Evolutionary conservation across 2,888 invertebrate genomes (phyloP), one percentile per base, ranked within the genome.

Genomic region (Dromius quadrimaculatus): DNA sequence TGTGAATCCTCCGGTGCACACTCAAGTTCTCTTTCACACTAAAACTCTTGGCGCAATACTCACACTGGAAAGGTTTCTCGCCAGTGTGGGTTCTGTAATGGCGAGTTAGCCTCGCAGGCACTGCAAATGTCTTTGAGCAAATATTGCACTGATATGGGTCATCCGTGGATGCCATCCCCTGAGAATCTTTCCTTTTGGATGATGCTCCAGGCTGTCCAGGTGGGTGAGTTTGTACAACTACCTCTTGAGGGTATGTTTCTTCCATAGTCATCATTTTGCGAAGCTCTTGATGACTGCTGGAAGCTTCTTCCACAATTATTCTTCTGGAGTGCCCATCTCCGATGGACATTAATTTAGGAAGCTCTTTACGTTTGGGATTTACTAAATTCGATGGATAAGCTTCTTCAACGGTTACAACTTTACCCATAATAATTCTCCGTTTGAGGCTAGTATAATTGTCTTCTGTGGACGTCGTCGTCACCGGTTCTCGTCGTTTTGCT

Each of bases 11-110:
- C 38, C 91, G 86, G 81, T 95, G 95, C 9, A 95, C 95, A 83
- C 94, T 94, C 71, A 95, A 85, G 81, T 95, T 95, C 82, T 95
- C 95, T 82, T 95, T 95, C 5, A 95, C 95, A 79, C 94, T 94
- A 83, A 95, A 95, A 79, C 93, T 92, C 82, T 95, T 95, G 82
- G 91, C 92, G 84, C 95, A 95, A 82, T 92, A 94, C 81, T 95
- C 95, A 83, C 95, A 95, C 81, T 92, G 90, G 81, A 94, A 95
- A 0, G 95, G 95, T 76, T 95, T 90, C 80, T 95, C 95, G 34
- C 95, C 95, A 19, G 95, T 95, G 80, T 95, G 95, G 6, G 94
- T 95, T 72, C 95, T 87, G 81, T 94, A 94, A 79, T 95, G 95
- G 50, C 95, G 89, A 70, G 88, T 89, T 75, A 95, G 85, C 72